These are phyloP conservation scores for Sesamia nonagrioides DNA, from an alignment of 1,140 invertebrate genomes.

Conservation along the genomic window DNA sequence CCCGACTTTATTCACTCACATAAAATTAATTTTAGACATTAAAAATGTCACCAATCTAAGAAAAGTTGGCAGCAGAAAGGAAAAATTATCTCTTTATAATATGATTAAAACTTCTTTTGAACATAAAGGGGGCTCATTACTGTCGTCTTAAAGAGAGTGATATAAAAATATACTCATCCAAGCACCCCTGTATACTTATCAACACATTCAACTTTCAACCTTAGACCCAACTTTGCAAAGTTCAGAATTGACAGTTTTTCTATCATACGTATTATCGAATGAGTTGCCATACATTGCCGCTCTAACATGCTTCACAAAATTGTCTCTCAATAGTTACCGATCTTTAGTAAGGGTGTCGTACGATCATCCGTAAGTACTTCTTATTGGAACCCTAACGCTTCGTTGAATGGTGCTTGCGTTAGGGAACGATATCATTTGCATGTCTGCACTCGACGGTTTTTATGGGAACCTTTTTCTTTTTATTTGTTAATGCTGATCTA, in stretches of 20 bases:
- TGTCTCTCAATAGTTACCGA: constrained; percentile 28
- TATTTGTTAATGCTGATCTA: constrained; percentile 32
- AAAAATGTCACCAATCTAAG: constrained; percentile 44
- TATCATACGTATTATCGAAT: neutral
- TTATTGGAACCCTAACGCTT: constrained; percentile 13
- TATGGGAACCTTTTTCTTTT: constrained; percentile 28
- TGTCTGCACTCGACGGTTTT: constrained; percentile 40
- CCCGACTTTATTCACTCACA: constrained; percentile 39
- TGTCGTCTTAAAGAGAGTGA: constrained; percentile 23
- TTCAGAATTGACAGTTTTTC: neutral
- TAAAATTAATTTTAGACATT: constrained; percentile 48
- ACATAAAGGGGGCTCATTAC: constrained; percentile 46
- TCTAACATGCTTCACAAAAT: neutral
- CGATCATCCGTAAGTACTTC: neutral
- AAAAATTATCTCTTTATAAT: constrained; percentile 53
- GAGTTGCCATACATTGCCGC: constrained; percentile 19
- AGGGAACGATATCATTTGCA: constrained; percentile 38
- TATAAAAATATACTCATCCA: constrained; percentile 8
- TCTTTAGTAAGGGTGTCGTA: constrained; percentile 10
- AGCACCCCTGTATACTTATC: neutral
- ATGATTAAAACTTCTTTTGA: constrained; percentile 49
- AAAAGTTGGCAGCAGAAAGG: constrained; percentile 30
- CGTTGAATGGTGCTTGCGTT: constrained; percentile 12
- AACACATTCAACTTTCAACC: neutral
- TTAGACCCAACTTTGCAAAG: neutral